Conservation (phyloP, 2,113 vertebrate species). For the Rhombomys opimus region DNA sequence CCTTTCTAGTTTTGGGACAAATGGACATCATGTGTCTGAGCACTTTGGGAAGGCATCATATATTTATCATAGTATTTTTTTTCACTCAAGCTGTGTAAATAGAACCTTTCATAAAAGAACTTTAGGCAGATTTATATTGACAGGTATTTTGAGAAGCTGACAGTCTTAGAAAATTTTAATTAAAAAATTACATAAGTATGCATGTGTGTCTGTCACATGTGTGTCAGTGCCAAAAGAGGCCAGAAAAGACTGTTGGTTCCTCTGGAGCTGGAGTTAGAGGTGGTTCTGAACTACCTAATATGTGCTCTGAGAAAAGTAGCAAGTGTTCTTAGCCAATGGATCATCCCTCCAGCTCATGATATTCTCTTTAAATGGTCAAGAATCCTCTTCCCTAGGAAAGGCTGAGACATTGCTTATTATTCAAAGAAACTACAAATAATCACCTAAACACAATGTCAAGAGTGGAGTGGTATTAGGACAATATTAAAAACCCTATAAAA, state of each 20-base stretch:
- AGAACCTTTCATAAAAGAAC: background rate
- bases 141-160: background rate
- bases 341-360: background rate
- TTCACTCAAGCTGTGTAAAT: background rate
- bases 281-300: background rate
- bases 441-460: background rate
- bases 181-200: background rate
- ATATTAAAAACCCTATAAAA: background rate
- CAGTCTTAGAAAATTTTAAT: background rate
- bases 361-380: background rate
- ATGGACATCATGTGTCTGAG: accelerated
- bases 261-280: background rate
- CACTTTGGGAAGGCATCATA: background rate
- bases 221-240: background rate
- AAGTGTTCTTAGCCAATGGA: background rate
- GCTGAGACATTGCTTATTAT: background rate
- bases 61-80: background rate
- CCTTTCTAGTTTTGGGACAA: background rate
- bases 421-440: background rate
- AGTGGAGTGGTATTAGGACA: background rate
- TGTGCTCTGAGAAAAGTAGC: background rate
- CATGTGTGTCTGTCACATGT: background rate
- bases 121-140: background rate
- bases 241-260: background rate
- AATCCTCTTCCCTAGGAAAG: background rate